Percentiles rank a stretch among this genome's conserved stretches.
Conservation (phyloP, 2,113 vertebrate genomes). For the Hyperoodon ampullatus region DNA sequence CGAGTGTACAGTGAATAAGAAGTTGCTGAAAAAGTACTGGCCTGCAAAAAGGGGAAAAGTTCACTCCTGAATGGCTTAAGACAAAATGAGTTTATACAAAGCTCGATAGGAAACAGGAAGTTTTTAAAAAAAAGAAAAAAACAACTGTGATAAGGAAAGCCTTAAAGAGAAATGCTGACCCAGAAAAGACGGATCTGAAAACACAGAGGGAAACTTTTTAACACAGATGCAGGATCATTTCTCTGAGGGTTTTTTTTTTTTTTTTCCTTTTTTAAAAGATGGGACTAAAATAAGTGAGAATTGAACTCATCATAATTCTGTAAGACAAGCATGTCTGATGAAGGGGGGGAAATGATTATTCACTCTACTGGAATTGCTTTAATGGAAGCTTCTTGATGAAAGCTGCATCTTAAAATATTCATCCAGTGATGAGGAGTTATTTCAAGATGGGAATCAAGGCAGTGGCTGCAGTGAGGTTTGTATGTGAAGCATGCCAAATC, state of each 20-base stretch:
- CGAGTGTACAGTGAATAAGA: background rate
- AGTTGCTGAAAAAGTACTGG: background rate
- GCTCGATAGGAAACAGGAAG: constrained; percentile 80
- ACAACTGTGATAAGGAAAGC: constrained; percentile 67
- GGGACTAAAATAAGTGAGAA: constrained; percentile 28
- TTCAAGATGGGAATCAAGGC: constrained; percentile 63
- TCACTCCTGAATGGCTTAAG: constrained; percentile 66
- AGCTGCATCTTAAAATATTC: constrained; percentile 73
- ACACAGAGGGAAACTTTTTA: constrained; percentile 59
- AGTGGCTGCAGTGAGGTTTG: background rate
- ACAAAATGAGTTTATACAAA: constrained; percentile 72
- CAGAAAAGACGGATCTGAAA: constrained; percentile 79
- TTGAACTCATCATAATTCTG: constrained; percentile 57
- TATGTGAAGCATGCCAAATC: background rate
- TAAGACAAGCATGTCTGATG: constrained; percentile 72
- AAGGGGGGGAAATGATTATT: constrained; percentile 34
- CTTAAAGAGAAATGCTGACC: constrained; percentile 71
- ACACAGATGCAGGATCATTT: constrained; percentile 12
- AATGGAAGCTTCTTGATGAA: constrained; percentile 68
- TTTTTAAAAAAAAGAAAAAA: constrained; percentile 36
- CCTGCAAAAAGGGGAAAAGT: constrained; percentile 35
- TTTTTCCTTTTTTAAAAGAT: background rate
- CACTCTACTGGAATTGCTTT: constrained; percentile 60
- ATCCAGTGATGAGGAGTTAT: constrained; percentile 62
- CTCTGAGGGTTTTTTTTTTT: background rate